Evolutionary conservation across 2,888 invertebrate species (phyloP).

Genomic region (Saturnia japonica): DNA sequence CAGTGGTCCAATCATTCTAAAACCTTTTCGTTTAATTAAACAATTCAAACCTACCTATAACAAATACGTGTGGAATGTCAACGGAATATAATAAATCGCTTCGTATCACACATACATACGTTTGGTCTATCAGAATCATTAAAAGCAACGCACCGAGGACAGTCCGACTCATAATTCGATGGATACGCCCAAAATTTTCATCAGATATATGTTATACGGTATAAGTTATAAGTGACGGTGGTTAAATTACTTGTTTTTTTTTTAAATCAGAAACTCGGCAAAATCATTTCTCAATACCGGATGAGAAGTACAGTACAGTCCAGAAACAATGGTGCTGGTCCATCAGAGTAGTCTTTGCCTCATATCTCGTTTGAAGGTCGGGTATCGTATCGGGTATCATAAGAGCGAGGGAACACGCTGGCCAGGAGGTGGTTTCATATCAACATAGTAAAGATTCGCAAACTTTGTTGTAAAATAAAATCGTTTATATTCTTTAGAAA

Average conservation of each 20-base stretch:
- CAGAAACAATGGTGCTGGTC: too few relatives aligned
- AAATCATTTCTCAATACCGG: too few relatives aligned
- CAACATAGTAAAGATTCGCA: too few relatives aligned
- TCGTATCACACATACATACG: slow-evolving; percentile 14
- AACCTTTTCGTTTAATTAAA: slow-evolving; percentile 23
- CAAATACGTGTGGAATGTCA: slow-evolving; percentile 14
- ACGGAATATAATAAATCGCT: slow-evolving; percentile 17
- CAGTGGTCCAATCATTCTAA: background rate
- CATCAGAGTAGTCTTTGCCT: too few relatives aligned
- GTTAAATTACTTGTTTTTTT: background rate
- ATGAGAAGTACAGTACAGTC: too few relatives aligned
- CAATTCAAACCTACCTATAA: slow-evolving; percentile 4
- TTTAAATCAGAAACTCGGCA: too few relatives aligned
- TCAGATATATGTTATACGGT: slow-evolving; percentile 58
- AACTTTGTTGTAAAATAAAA: too few relatives aligned
- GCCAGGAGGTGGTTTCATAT: too few relatives aligned
- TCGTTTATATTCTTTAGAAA: too few relatives aligned
- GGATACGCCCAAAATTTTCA: slow-evolving; percentile 76
- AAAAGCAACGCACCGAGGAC: slow-evolving; percentile 66
- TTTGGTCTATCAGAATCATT: slow-evolving; percentile 53
- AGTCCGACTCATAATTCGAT: slow-evolving; percentile 69
- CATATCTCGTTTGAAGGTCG: too few relatives aligned
- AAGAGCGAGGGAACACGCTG: too few relatives aligned
- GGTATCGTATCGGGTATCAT: too few relatives aligned
- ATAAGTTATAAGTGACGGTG: slow-evolving; percentile 36